Percentiles rank a stretch among this genome's conserved stretches.
These are phyloP conservation scores for Lontra canadensis DNA, from an alignment of 2,113 vertebrate species.

Conservation along the genomic window DNA sequence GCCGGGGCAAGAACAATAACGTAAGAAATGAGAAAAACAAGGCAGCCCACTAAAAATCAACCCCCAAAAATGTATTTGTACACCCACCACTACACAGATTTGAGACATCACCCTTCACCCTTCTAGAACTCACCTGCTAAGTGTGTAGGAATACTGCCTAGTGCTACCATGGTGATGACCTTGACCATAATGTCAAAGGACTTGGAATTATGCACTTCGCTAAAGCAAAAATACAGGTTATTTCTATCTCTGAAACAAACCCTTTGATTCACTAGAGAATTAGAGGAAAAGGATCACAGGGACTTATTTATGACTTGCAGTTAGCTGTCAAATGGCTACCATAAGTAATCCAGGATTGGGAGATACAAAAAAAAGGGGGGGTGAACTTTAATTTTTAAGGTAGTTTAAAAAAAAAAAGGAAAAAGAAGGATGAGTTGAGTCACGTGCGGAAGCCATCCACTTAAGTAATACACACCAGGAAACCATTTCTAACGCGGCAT, in stretches of 20 bases:
- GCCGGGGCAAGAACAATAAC: not conserved
- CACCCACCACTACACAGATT: not conserved
- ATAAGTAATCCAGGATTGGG: not conserved
- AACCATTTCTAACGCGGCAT: slow-evolving; percentile 3
- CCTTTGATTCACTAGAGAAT: not conserved
- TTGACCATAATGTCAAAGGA: not conserved
- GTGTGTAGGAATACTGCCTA: not conserved
- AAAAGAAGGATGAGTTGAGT: not conserved
- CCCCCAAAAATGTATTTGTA: not conserved
- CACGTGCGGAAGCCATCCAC: not conserved
- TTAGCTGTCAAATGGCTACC: not conserved
- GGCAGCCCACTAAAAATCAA: not conserved
- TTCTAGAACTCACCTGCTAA: not conserved
- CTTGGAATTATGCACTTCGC: not conserved
- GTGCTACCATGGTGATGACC: not conserved
- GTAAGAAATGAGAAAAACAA: not conserved
- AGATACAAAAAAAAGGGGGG: not conserved
- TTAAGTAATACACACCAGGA: not conserved
- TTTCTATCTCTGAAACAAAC: not conserved
- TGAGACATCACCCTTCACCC: not conserved
- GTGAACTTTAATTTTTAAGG: slow-evolving; percentile 18
- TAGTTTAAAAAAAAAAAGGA: not conserved
- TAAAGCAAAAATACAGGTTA: not conserved
- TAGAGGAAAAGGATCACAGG: not conserved
- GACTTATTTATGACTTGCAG: not conserved